Percentiles rank a stretch among this genome's conserved stretches.
Evolutionary conservation across 2,888 invertebrate species (phyloP).

Genomic region (Sphecodes monilicornis): DNA sequence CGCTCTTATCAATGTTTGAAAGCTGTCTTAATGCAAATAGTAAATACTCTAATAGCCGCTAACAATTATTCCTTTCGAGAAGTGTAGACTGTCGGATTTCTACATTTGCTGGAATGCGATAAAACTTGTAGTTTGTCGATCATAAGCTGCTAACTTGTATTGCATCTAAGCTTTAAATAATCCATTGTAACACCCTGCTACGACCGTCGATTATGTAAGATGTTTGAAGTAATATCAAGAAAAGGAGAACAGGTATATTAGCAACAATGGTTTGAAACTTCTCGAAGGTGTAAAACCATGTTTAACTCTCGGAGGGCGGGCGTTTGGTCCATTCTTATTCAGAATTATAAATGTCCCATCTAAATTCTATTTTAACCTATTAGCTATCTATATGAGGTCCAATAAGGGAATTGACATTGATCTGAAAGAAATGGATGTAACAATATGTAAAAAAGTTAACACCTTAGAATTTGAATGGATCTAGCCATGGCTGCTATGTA

Average conservation of each 20-base stretch:
- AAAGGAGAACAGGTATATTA: background rate
- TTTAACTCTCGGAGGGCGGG: background rate
- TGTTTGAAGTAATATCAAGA: background rate
- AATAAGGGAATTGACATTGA: too few relatives aligned
- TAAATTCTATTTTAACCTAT: background rate
- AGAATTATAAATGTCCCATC: background rate
- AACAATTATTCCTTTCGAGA: background rate
- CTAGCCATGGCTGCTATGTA: too few relatives aligned
- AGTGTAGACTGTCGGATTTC: background rate
- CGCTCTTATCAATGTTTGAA: background rate
- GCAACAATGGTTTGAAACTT: background rate
- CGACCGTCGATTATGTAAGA: background rate
- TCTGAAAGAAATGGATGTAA: background rate
- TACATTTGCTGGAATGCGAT: background rate
- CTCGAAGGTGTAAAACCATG: background rate
- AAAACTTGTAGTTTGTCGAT: background rate
- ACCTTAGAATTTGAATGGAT: too few relatives aligned
- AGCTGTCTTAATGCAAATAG: background rate
- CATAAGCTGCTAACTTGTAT: background rate
- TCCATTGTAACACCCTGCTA: background rate
- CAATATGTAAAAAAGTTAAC: background rate
- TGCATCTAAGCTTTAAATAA: background rate
- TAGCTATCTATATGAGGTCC: background rate
- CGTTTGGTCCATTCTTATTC: background rate
- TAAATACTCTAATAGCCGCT: background rate